phyloP scores from a whole-genome alignment of 2,888 invertebrate species.

The Drosophila infuscata region DNA sequence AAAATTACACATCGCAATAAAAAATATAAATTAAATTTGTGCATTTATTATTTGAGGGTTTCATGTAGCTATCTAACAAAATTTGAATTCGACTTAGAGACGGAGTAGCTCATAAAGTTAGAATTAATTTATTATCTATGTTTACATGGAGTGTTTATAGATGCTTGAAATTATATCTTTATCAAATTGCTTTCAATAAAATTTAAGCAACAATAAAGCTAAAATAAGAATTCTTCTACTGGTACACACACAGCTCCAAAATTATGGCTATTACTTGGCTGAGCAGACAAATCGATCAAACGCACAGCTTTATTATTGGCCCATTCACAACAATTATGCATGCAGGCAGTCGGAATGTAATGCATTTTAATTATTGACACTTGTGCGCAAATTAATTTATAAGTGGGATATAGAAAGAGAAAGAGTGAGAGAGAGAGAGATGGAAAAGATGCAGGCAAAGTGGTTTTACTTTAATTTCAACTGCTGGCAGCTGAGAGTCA shows the following conservation, averaged over 20 bases:
- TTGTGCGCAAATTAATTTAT: slow-evolving; percentile 34
- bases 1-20: not conserved
- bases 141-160: not conserved
- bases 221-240: too few species aligned
- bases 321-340: slow-evolving; percentile 15
- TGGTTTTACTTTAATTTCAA: slow-evolving; percentile 17
- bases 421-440: not conserved
- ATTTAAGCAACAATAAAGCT: too few species aligned
- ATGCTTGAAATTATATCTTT: too few species aligned
- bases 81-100: not conserved
- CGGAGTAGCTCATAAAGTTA: too few species aligned
- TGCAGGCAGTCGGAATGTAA: slow-evolving; percentile 3
- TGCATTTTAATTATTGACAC: slow-evolving; percentile 63
- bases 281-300: slow-evolving; percentile 36
- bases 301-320: slow-evolving; percentile 35
- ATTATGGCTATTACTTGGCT: not conserved
- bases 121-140: not conserved
- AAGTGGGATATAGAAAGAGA: not conserved
- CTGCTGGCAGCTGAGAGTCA: slow-evolving; percentile 19
- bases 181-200: too few species aligned
- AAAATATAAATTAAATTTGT: not conserved
- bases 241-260: not conserved
- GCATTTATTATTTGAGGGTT: not conserved
- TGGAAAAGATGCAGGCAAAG: not conserved
- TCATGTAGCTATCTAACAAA: not conserved